These are phyloP conservation scores for Ciconia stormi DNA, from an alignment of 2,113 vertebrate genomes.

Conservation along the genomic window DNA sequence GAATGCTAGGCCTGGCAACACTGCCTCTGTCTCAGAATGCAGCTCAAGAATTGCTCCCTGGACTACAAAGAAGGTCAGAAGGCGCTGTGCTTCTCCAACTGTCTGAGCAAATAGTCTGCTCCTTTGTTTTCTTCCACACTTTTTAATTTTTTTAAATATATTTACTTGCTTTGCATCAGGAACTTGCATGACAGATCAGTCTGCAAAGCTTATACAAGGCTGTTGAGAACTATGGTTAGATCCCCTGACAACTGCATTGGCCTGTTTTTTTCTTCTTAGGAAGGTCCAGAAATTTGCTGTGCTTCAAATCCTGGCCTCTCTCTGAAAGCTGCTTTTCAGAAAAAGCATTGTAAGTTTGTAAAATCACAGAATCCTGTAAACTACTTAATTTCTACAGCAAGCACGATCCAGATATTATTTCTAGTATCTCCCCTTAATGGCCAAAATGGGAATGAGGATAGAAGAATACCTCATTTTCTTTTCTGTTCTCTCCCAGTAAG, in stretches of 20 bases:
- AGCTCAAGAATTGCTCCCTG: not conserved
- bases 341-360: not conserved
- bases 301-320: not conserved
- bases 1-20: constrained; percentile 11
- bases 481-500: not conserved
- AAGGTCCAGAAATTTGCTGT: not conserved
- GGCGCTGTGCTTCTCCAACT: not conserved
- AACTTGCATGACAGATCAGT: not conserved
- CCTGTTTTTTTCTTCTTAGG: not conserved
- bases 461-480: not conserved
- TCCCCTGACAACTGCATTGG: not conserved
- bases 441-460: not conserved
- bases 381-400: not conserved
- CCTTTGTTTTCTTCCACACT: not conserved
- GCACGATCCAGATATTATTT: not conserved
- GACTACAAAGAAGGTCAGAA: not conserved
- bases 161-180: not conserved
- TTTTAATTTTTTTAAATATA: not conserved
- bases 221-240: not conserved
- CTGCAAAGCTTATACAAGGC: not conserved
- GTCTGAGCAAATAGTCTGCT: not conserved
- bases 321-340: not conserved
- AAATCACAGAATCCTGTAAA: not conserved
- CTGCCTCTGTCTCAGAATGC: not conserved
- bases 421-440: not conserved